Evolutionary conservation across 2,888 invertebrate species (phyloP).

Genomic region (Sinodicranocentrus sp.): DNA sequence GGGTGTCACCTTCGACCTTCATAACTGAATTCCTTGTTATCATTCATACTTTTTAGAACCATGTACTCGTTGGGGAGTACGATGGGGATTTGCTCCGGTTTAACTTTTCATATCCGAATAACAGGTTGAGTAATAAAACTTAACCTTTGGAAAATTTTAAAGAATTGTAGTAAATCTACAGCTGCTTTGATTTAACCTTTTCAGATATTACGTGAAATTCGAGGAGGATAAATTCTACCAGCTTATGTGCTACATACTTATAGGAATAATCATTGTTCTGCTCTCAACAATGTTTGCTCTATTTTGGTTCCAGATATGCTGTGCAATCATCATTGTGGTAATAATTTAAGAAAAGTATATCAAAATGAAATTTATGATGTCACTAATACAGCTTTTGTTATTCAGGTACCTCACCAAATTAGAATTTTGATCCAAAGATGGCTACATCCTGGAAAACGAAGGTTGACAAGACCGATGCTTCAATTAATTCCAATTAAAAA

Average conservation of each 20-base stretch:
- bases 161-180: no score
- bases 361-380: background rate
- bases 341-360: background rate
- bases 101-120: conserved; percentile 70
- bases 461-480: conserved; percentile 91
- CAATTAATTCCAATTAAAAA: conserved; percentile 95
- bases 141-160: no score
- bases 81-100: conserved; percentile 68
- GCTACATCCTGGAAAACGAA: conserved; percentile 64
- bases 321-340: conserved; percentile 68
- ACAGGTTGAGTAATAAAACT: conserved; percentile 47
- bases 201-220: conserved; percentile 70
- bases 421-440: conserved; percentile 51
- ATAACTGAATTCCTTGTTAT: no score
- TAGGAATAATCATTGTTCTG: conserved; percentile 65
- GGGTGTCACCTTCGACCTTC: no score
- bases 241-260: conserved; percentile 68
- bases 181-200: no score
- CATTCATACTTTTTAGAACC: no score
- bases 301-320: conserved; percentile 72
- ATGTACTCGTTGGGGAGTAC: conserved; percentile 71
- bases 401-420: conserved; percentile 64
- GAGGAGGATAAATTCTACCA: conserved; percentile 72
- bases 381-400: no score
- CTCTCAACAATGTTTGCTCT: conserved; percentile 66